These are phyloP conservation scores for Urocolius indicus DNA, from an alignment of 2,113 vertebrate species.

Conservation along the genomic window DNA sequence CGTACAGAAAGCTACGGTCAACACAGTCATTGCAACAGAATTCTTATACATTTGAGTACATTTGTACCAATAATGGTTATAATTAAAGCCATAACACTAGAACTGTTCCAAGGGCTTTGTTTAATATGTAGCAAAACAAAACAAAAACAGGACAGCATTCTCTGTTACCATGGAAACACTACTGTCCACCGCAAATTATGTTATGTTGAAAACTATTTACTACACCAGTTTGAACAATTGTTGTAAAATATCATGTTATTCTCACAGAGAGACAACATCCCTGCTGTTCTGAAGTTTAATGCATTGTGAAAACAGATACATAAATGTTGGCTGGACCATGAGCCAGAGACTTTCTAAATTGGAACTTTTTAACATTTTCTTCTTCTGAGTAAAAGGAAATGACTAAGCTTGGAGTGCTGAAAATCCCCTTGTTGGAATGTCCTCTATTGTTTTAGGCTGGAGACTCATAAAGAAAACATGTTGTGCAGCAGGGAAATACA, in stretches of 20 bases:
- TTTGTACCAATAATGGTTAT: background rate
- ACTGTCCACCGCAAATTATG: background rate
- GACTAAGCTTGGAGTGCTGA: conserved; percentile 29
- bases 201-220: conserved; percentile 4
- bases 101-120: background rate
- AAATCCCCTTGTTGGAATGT: conserved; percentile 56
- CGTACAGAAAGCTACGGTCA: background rate
- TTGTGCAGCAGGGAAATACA: conserved; percentile 14
- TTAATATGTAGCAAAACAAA: background rate
- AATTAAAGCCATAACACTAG: background rate
- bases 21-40: background rate
- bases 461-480: conserved; percentile 14
- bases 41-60: background rate
- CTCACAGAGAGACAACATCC: background rate
- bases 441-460: conserved; percentile 42
- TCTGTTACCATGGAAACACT: background rate
- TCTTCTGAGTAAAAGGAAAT: conserved; percentile 61
- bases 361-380: conserved; percentile 54
- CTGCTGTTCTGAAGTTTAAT: conserved; percentile 27
- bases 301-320: conserved; percentile 14
- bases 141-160: background rate
- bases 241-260: conserved; percentile 29
- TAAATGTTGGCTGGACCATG: background rate
- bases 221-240: background rate
- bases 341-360: conserved; percentile 9